A percentile compares a stretch with the other conserved stretches of the same genome.
Evolutionary conservation across 2,113 vertebrate species (phyloP).

Genomic region (Datnioides undecimradiatus): DNA sequence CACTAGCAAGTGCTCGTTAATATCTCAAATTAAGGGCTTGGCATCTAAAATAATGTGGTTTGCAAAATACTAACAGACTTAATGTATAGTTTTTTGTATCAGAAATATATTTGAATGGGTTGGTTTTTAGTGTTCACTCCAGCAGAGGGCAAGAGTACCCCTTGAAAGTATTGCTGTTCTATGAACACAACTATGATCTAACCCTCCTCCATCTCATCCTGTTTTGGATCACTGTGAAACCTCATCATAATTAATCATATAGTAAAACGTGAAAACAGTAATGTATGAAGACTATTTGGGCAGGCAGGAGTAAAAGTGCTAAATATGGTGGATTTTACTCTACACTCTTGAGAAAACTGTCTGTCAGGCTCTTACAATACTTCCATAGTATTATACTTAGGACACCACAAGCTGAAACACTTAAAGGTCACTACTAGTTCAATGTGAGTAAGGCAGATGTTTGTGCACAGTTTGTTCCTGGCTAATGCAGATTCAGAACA

Average conservation of each 20-base stretch:
- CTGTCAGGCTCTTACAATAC: background rate
- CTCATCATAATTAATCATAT: background rate
- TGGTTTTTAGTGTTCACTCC: conserved; percentile 12
- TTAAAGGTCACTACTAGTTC: background rate
- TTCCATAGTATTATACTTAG: background rate
- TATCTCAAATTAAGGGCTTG: too few relatives aligned
- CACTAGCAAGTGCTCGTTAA: background rate
- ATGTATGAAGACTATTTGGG: background rate
- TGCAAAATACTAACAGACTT: background rate
- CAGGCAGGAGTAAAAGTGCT: background rate
- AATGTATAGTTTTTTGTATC: background rate
- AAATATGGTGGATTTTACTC: background rate
- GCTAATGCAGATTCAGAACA: background rate
- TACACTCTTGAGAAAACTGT: background rate
- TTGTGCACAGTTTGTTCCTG: conserved; percentile 25
- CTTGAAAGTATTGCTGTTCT: background rate
- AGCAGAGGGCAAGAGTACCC: conserved; percentile 62
- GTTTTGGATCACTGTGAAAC: background rate
- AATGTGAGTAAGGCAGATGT: conserved; percentile 20
- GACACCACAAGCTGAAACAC: background rate
- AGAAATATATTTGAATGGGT: background rate
- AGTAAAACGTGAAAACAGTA: background rate
- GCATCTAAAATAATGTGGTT: background rate
- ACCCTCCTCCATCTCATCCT: background rate
- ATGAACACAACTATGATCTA: background rate